Percentiles rank a stretch among this genome's conserved stretches.
These are phyloP conservation scores for Tenthredo scrophulariae DNA, from an alignment of 2,888 invertebrate species.

Conservation along the genomic window DNA sequence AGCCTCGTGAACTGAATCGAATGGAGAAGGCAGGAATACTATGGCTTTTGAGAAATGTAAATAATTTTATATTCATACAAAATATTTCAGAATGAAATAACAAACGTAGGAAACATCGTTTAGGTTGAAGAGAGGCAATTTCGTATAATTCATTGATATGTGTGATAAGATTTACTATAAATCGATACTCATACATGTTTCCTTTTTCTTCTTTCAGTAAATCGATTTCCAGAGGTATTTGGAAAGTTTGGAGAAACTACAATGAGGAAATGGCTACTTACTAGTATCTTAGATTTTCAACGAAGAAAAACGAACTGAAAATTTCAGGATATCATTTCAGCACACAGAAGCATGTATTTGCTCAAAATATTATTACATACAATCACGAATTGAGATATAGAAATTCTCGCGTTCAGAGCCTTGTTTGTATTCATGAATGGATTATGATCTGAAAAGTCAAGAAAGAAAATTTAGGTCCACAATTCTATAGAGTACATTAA, in stretches of 20 bases:
- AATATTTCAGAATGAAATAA: neutral
- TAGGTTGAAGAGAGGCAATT: neutral
- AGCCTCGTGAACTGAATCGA: neutral
- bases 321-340: neutral
- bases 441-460: too few species aligned
- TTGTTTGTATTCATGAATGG: too few species aligned
- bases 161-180: neutral
- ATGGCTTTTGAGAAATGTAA: neutral
- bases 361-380: too few species aligned
- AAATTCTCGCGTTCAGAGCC: neutral
- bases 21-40: neutral
- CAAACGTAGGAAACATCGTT: neutral
- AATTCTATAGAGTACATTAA: too few species aligned
- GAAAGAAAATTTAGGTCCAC: too few species aligned
- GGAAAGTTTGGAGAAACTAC: neutral
- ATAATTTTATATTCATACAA: neutral
- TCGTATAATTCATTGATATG: neutral
- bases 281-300: neutral
- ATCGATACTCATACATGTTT: neutral
- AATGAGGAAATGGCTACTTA: neutral
- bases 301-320: neutral
- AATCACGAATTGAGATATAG: neutral
- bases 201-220: neutral
- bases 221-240: neutral
- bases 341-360: neutral